Base-by-base conservation (phyloP, 2,888 invertebrate genomes). In the Meta bourneti region DNA sequence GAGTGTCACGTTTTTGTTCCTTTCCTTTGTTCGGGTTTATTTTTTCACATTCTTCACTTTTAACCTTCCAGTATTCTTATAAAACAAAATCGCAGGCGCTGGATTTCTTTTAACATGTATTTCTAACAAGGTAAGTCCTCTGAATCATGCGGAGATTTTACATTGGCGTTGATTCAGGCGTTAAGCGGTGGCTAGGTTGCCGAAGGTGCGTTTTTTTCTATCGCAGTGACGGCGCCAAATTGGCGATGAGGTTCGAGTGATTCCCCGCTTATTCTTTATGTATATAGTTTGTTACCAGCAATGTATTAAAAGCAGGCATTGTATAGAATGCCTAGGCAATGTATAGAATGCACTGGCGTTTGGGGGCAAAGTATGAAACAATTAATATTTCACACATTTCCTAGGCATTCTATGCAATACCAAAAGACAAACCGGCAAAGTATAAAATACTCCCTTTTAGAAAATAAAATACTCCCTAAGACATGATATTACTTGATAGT, bases 161-260 rank as follows among this genome's bases (percentile, higher is more conserved):
- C 87, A 87, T 87, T 79, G 87, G 87, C 79, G 87, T 87, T 87
- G 87, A 87, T 87, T 87, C 87, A 80, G 51, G 87, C 87, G 87
- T 87, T 80, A 87, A 87, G 80, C 16, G 51, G 51, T 81, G 80
- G 48, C 16, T 11, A 82, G 82, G 78, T 87, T 80, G 54, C 78
- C 71, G 20, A 51, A 54, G 82, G 71, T 75, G 75, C 13, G 7
- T 51, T n/a, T 71, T 81, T 69, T 69, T 70, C 9, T 52, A 49
- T 78, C 78, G 54, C 13, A 16, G 34, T 20, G 20, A 8, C 19
- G 8, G 19, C 19, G 20, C 80, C 69, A 69, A 16, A 20, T 69
- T 80, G 80, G 78, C 78, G 78, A 79, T 16, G 20, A 1, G n/a
- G 7, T 70, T 70, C 11, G 5, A 48, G 19, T 16, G 48, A 75